phyloP scores from a whole-genome alignment of 2,888 invertebrate species.

The Drosophila testacea region DNA sequence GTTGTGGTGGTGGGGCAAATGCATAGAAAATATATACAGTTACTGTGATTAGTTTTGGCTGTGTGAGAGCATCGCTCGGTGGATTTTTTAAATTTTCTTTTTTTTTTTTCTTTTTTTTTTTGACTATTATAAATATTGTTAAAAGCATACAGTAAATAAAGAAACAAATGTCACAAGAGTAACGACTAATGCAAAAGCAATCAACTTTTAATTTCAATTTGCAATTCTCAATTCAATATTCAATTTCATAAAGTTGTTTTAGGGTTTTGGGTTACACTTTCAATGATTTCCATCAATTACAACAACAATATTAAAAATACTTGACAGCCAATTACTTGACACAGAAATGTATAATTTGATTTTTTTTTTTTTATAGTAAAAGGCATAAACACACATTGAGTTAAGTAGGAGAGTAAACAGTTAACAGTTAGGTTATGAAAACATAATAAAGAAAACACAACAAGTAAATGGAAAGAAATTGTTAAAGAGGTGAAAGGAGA shows the following conservation, averaged over 20 bases:
- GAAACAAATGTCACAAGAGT: conserved; percentile 61
- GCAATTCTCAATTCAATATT: conserved; percentile 34
- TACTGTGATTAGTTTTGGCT: conserved; percentile 75
- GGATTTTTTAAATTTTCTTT: conserved; percentile 32
- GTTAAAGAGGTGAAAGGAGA: conserved; percentile 18
- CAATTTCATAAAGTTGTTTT: conserved; percentile 54
- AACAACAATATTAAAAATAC: conserved; percentile 66
- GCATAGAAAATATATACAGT: conserved; percentile 80
- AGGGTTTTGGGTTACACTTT: conserved; percentile 45
- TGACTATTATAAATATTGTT: conserved; percentile 44
- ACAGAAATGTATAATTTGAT: conserved; percentile 13
- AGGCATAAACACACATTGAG: conserved; percentile 64
- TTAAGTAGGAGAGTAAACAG: conserved; percentile 56
- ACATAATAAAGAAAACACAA: conserved; percentile 47
- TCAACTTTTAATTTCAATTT: conserved; percentile 65
- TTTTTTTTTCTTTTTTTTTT: conserved; percentile 36
- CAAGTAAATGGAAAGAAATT: conserved; percentile 35
- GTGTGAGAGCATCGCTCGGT: conserved; percentile 70
- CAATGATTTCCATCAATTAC: conserved; percentile 63
- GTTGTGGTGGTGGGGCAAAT: conserved; percentile 70
- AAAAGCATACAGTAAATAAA: conserved; percentile 72
- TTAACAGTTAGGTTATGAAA: conserved; percentile 56
- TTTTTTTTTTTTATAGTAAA: conserved; percentile 22
- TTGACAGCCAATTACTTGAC: conserved; percentile 56
- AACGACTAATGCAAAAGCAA: conserved; percentile 81